These are phyloP conservation scores for Megastigmus dorsalis DNA, from an alignment of 2,888 invertebrate species.

Conservation along the genomic window DNA sequence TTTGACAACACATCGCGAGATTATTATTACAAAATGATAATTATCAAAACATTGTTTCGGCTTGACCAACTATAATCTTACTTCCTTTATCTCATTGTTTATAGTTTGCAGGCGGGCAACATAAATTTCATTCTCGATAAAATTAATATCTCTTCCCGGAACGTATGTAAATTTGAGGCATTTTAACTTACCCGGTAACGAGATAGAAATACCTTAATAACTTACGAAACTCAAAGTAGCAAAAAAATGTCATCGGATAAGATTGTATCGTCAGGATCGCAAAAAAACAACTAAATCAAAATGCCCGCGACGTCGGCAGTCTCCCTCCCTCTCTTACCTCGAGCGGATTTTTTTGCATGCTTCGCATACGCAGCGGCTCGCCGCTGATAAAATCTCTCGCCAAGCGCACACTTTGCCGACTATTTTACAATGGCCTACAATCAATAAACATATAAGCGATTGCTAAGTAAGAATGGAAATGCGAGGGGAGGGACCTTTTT, in stretches of 20 bases:
- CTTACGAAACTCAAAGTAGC: not conserved
- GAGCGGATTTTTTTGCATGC: not conserved
- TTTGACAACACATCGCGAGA: too few species aligned
- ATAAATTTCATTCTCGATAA: not conserved
- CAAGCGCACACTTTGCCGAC: not conserved
- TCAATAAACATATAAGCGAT: slow-evolving; percentile 38
- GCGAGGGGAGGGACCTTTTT: not conserved
- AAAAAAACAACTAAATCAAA: slow-evolving; percentile 18
- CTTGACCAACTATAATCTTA: too few species aligned
- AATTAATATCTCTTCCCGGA: not conserved
- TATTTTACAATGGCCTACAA: slow-evolving; percentile 11
- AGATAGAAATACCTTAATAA: slow-evolving; percentile 4
- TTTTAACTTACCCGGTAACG: not conserved
- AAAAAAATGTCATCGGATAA: slow-evolving; percentile 21
- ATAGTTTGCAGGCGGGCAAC: not conserved
- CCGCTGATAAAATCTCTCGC: slow-evolving; percentile 14
- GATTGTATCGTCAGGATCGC: slow-evolving; percentile 7
- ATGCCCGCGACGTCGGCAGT: not conserved
- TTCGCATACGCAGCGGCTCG: not conserved
- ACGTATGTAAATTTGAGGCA: not conserved
- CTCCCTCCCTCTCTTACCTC: not conserved
- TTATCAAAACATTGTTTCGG: too few species aligned
- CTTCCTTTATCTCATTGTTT: too few species aligned
- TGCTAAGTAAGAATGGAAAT: not conserved
- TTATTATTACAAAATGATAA: too few species aligned